A percentile compares a stretch with the other conserved stretches of the same genome.
Evolutionary conservation across 2,797 vertebrate genomes (phyloP).

Genomic region (Cuniculus paca): DNA sequence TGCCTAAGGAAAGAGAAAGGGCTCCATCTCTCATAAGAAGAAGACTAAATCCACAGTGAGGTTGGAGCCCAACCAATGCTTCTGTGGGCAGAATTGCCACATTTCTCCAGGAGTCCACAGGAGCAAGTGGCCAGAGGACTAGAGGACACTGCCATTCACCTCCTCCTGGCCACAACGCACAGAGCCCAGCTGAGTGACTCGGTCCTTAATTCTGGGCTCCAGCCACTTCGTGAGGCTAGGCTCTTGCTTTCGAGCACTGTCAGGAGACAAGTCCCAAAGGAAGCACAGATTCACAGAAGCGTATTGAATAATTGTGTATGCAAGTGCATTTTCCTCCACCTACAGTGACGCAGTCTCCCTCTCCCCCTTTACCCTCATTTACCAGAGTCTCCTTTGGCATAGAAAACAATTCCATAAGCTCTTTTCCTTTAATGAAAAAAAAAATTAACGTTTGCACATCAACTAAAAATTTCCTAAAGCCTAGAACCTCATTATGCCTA

Average conservation of each 20-base stretch:
- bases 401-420: slow-evolving; percentile 48
- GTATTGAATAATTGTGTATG: slow-evolving; percentile 27
- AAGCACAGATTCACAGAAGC: slow-evolving; percentile 5
- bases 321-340: not conserved
- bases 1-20: not conserved
- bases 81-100: not conserved
- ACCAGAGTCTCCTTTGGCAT: slow-evolving; percentile 62
- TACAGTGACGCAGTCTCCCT: not conserved
- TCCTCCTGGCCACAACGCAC: not conserved
- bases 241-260: not conserved
- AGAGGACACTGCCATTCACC: not conserved
- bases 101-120: not conserved
- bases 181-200: not conserved
- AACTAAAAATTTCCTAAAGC: slow-evolving; percentile 83
- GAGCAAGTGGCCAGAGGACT: not conserved
- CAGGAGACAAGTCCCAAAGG: not conserved
- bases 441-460: slow-evolving; percentile 83
- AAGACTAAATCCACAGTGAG: not conserved
- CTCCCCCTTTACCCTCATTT: slow-evolving; percentile 37
- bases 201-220: not conserved
- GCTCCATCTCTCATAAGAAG: not conserved
- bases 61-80: not conserved
- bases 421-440: slow-evolving; percentile 73
- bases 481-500: slow-evolving; percentile 83
- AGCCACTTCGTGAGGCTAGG: not conserved